Evolutionary conservation across 2,888 invertebrate species (phyloP).

Genomic region (Crocallis elinguaria): DNA sequence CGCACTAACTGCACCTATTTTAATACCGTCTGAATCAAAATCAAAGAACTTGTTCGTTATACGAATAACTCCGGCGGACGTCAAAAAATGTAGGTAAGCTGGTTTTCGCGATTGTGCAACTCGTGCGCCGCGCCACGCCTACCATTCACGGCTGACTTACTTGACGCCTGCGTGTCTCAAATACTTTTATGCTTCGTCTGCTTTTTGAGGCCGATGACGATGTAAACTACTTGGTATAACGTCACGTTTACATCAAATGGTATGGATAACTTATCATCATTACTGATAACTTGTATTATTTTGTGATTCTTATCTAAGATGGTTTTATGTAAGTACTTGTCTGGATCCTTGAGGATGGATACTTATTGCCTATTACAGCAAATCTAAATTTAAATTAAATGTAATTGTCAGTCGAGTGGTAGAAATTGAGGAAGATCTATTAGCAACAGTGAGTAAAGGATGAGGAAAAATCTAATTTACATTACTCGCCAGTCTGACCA

Average conservation of each 20-base stretch:
- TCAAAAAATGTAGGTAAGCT: conserved; percentile 37
- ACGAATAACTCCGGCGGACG: conserved; percentile 19
- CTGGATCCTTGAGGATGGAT: too few relatives aligned
- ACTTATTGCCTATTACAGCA: too few relatives aligned
- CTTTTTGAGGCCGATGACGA: conserved; percentile 15
- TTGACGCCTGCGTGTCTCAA: conserved; percentile 46
- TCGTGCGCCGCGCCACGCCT: conserved; percentile 49
- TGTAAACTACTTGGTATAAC: not conserved
- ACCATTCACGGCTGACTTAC: conserved; percentile 43
- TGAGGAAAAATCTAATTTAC: too few relatives aligned
- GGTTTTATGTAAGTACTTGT: too few relatives aligned
- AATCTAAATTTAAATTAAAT: too few relatives aligned
- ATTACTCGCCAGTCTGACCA: too few relatives aligned
- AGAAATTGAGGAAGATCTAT: too few relatives aligned
- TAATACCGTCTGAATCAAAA: not conserved
- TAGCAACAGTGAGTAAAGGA: too few relatives aligned
- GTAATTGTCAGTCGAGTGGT: too few relatives aligned
- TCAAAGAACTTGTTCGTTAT: conserved; percentile 9
- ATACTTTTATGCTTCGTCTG: conserved; percentile 29
- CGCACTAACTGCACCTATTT: not conserved
- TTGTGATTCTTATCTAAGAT: too few relatives aligned
- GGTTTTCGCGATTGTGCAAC: conserved; percentile 50
- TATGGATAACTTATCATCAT: not conserved
- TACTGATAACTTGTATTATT: too few relatives aligned
- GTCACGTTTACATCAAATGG: not conserved